Evolutionary conservation across 2,888 invertebrate species (phyloP).

Genomic region (Carpatolechia fugitivella): DNA sequence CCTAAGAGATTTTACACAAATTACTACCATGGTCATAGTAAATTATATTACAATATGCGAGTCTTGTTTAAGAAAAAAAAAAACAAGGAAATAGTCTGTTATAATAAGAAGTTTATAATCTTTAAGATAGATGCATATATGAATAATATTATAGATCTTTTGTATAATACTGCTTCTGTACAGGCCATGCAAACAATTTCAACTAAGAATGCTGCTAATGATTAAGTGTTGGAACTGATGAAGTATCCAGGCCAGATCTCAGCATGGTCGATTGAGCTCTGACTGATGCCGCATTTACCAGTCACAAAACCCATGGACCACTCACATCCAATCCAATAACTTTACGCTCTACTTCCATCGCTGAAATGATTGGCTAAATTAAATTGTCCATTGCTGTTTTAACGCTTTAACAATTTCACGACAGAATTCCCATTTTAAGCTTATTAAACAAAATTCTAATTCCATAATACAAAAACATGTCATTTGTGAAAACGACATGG

Average conservation of each 20-base stretch:
- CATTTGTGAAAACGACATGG: conserved; percentile 39
- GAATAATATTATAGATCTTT: neutral
- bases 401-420: conserved; percentile 46
- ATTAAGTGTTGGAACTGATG: conserved; percentile 50
- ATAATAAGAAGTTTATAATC: no score
- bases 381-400: conserved; percentile 57
- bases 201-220: conserved; percentile 48
- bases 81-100: neutral
- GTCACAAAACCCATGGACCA: conserved; percentile 58
- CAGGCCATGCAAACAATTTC: conserved; percentile 32
- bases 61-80: no score
- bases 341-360: conserved; percentile 68
- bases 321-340: conserved; percentile 51
- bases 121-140: no score
- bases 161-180: neutral
- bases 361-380: conserved; percentile 66
- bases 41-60: no score
- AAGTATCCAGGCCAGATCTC: conserved; percentile 49
- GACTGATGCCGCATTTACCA: conserved; percentile 38
- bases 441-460: conserved; percentile 47
- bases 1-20: no score
- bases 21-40: no score
- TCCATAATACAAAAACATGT: conserved; percentile 40
- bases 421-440: conserved; percentile 42
- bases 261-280: conserved; percentile 51